Evolutionary conservation across 1,140 invertebrate species (phyloP).

Genomic region (Trichoplusia ni): DNA sequence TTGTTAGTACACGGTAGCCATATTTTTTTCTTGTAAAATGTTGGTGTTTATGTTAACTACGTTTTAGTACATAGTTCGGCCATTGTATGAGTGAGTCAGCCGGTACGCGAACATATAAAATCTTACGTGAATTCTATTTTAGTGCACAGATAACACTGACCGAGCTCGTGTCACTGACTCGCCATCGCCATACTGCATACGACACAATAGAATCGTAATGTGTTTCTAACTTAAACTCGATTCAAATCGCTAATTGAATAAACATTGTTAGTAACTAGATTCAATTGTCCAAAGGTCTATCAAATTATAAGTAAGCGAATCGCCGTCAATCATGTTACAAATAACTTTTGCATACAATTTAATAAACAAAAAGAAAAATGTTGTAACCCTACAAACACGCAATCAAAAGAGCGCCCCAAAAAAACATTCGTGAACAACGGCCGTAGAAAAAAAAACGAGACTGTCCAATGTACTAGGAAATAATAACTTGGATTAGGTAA

Average conservation of each 20-base stretch:
- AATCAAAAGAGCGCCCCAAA: too few relatives aligned
- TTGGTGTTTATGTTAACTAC: too few relatives aligned
- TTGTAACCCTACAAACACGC: too few relatives aligned
- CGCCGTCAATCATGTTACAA: neutral
- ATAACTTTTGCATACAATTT: too few relatives aligned
- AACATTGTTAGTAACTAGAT: constrained; percentile 4
- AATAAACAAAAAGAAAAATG: too few relatives aligned
- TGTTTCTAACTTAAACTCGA: constrained; percentile 10
- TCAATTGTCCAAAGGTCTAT: neutral
- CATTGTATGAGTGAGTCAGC: constrained; percentile 29
- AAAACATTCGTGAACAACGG: neutral
- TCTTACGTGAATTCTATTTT: constrained; percentile 44
- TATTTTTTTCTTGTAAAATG: too few relatives aligned
- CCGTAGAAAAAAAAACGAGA: neutral
- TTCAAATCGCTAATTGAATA: constrained; percentile 13
- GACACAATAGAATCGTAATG: constrained; percentile 21
- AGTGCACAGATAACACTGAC: constrained; percentile 35
- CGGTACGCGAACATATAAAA: constrained; percentile 1
- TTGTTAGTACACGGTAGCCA: too few relatives aligned
- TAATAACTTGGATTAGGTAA: constrained; percentile 22
- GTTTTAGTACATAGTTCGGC: neutral
- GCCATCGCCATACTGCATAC: neutral
- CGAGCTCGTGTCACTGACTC: constrained; percentile 20
- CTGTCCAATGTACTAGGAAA: neutral
- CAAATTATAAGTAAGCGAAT: neutral